Conservation (phyloP, 2,113 vertebrate genomes). For the Camelus dromedarius region DNA sequence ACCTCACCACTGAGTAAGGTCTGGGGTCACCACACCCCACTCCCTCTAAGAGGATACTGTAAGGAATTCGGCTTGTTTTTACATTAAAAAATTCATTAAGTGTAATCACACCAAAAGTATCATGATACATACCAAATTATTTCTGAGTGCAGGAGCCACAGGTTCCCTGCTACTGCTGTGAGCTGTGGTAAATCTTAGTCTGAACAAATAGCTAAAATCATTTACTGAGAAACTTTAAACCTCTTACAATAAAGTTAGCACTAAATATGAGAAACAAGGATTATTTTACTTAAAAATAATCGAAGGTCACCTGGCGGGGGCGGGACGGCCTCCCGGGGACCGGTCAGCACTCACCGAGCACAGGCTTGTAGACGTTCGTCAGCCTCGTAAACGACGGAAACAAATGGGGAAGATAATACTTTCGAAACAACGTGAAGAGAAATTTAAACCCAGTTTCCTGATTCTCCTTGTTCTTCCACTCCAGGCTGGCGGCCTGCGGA, state of each 20-base stretch:
- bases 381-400: conserved; percentile 98
- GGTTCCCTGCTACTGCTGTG: neutral
- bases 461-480: conserved; percentile 98
- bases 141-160: neutral
- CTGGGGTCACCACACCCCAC: neutral
- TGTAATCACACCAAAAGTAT: neutral
- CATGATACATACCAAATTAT: neutral
- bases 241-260: conserved; percentile 11
- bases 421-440: conserved; percentile 97
- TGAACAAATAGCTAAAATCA: conserved; percentile 22
- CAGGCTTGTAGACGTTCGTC: conserved; percentile 98
- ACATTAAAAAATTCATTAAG: neutral
- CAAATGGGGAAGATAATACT: conserved; percentile 98
- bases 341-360: conserved; percentile 93
- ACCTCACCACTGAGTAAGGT: neutral
- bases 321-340: neutral
- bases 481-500: conserved; percentile 95
- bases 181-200: neutral
- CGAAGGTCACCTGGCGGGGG: conserved; percentile 1
- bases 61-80: neutral
- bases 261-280: neutral
- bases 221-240: conserved; percentile 39
- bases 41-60: neutral
- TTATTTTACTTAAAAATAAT: conserved; percentile 27
- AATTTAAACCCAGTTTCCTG: conserved; percentile 99